phyloP scores from a whole-genome alignment of 2,113 vertebrate species.

The Anarhynchus alexandrinus region DNA sequence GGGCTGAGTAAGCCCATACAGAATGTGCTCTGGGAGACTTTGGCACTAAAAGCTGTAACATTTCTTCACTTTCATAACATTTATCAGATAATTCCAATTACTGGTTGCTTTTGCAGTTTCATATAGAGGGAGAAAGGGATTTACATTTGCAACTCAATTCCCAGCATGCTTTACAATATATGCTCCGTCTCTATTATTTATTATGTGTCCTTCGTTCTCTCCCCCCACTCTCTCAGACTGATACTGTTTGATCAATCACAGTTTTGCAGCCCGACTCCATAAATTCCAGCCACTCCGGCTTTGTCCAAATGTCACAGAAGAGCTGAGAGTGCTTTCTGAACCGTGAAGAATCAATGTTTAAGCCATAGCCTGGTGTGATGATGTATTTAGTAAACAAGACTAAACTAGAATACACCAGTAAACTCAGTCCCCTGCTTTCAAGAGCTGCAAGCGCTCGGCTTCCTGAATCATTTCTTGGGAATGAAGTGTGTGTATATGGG shows the following conservation, averaged over 20 bases:
- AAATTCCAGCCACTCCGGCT: not conserved
- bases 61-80: not conserved
- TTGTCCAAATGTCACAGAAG: conserved; percentile 32
- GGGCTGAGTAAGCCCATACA: not conserved
- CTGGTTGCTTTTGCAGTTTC: conserved; percentile 7
- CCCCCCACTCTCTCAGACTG: not conserved
- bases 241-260: not conserved
- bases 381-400: conserved; percentile 21
- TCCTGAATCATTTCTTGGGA: not conserved
- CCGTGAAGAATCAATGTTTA: not conserved
- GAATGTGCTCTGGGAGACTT: conserved; percentile 9
- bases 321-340: not conserved
- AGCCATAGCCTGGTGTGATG: not conserved
- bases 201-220: not conserved
- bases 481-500: not conserved
- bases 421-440: not conserved
- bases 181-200: not conserved
- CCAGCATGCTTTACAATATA: not conserved
- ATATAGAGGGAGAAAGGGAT: not conserved
- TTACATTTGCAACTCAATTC: conserved; percentile 15
- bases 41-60: not conserved
- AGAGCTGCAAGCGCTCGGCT: not conserved
- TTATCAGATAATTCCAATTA: conserved; percentile 44
- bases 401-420: not conserved
- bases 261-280: not conserved